Conservation (phyloP, 2,797 vertebrate species). For the Pangasius krempfi region DNA sequence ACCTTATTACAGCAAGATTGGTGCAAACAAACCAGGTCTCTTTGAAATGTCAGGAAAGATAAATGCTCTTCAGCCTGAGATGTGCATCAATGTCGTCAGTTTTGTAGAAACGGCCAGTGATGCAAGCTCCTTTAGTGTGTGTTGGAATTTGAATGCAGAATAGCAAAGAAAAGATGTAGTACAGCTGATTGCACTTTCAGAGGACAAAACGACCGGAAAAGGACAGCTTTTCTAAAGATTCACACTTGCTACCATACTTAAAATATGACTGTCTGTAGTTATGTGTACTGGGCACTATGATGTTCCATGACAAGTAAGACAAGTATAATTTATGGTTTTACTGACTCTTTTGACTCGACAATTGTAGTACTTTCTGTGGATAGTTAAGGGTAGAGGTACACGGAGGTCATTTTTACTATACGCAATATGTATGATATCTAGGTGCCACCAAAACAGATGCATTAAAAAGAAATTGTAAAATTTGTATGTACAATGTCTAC, state of each 20-base stretch:
- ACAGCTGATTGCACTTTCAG: too few relatives aligned
- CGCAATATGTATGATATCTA: too few relatives aligned
- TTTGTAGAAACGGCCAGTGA: neutral
- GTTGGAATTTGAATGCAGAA: neutral
- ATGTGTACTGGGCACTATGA: neutral
- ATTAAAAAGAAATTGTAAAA: too few relatives aligned
- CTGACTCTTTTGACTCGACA: too few relatives aligned
- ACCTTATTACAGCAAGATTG: slow-evolving; percentile 16
- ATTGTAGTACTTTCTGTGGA: too few relatives aligned
- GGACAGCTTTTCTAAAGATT: neutral
- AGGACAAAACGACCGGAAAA: neutral
- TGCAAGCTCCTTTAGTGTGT: neutral
- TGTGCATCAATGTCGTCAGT: neutral
- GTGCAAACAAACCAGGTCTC: slow-evolving; percentile 12
- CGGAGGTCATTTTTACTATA: too few relatives aligned
- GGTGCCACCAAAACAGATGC: too few relatives aligned
- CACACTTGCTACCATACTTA: neutral
- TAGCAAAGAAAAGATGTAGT: neutral
- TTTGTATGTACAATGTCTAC: too few relatives aligned
- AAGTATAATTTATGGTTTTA: too few relatives aligned
- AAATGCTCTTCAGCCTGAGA: neutral
- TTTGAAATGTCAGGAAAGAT: slow-evolving; percentile 19
- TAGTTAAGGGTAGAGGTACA: neutral
- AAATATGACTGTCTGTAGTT: neutral
- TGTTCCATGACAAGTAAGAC: neutral